Percentiles rank a stretch among this genome's conserved stretches.
phyloP scores from a whole-genome alignment of 2,797 vertebrate species.

The Cirrhinus molitorella region DNA sequence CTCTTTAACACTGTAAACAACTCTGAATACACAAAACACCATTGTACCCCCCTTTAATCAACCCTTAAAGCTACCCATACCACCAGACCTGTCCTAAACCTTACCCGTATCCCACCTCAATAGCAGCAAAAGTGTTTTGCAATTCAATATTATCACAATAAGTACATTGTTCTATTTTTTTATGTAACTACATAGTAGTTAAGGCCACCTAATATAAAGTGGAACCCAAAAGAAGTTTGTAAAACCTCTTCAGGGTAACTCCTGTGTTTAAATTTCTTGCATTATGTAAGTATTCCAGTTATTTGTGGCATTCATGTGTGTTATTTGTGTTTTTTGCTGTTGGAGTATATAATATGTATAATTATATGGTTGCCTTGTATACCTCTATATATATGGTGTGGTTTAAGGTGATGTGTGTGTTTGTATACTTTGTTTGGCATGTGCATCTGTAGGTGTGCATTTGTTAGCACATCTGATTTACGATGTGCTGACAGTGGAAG shows the following conservation, averaged over 20 bases:
- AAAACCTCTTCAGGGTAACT: not conserved
- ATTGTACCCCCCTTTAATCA: too few relatives aligned
- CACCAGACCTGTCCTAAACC: too few relatives aligned
- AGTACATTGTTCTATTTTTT: too few relatives aligned
- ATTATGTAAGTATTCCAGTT: not conserved
- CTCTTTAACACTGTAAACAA: too few relatives aligned
- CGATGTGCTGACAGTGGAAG: conserved; percentile 47
- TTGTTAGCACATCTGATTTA: conserved; percentile 48
- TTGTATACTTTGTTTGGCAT: conserved; percentile 56
- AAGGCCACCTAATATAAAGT: too few relatives aligned
- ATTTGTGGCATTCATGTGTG: not conserved
- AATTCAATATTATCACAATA: too few relatives aligned
- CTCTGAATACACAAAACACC: too few relatives aligned
- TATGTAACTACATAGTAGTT: too few relatives aligned
- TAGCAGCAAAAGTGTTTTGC: too few relatives aligned
- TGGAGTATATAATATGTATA: not conserved
- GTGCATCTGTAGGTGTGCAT: conserved; percentile 49
- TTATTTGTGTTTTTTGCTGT: not conserved
- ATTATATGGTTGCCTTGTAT: conserved; percentile 14
- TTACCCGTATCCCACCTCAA: too few relatives aligned
- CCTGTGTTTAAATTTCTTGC: not conserved
- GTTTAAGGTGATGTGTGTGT: conserved; percentile 21
- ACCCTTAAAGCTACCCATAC: too few relatives aligned
- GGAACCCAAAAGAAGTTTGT: not conserved
- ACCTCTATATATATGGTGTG: not conserved